A percentile compares a stretch with the other conserved stretches of the same genome.
These are phyloP conservation scores for Plagiodera versicolora DNA, from an alignment of 2,888 invertebrate species.

Conservation along the genomic window DNA sequence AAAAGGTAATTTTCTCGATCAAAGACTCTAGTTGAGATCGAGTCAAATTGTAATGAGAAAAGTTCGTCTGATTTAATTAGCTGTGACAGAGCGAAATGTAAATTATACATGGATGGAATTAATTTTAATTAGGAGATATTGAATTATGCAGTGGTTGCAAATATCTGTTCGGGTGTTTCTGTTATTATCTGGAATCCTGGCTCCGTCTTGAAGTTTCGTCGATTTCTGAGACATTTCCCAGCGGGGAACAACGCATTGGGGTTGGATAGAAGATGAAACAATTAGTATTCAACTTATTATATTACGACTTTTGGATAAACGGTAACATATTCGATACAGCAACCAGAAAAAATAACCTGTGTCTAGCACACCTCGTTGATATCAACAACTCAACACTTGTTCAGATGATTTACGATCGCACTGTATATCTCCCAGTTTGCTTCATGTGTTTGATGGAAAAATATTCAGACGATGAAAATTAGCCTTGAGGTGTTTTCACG, in stretches of 20 bases:
- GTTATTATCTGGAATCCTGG: background rate
- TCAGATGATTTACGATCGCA: too few relatives aligned
- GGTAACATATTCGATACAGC: slow-evolving; percentile 31
- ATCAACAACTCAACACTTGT: slow-evolving; percentile 8
- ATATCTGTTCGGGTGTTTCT: slow-evolving; percentile 5
- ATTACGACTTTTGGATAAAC: slow-evolving; percentile 34
- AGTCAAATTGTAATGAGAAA: slow-evolving; percentile 44
- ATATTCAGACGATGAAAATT: background rate
- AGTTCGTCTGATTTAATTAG: slow-evolving; percentile 45
- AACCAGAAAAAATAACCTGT: background rate
- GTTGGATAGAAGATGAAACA: background rate
- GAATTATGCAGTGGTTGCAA: slow-evolving; percentile 43
- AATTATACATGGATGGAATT: slow-evolving; percentile 45
- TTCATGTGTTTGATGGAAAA: background rate
- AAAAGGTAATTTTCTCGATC: slow-evolving; percentile 36
- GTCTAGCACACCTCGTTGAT: slow-evolving; percentile 15
- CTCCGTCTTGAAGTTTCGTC: background rate
- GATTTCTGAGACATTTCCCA: background rate
- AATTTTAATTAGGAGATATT: slow-evolving; percentile 44
- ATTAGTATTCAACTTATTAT: slow-evolving; percentile 32
- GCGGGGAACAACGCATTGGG: too few relatives aligned
- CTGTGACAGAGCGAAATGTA: slow-evolving; percentile 45
- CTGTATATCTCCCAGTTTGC: too few relatives aligned
- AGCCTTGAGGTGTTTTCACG: background rate
- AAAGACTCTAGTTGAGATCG: slow-evolving; percentile 36